Evolutionary conservation across 2,113 vertebrate genomes (phyloP).

Genomic region (zebrafish (Danio rerio)): GRCz12tu NC_133188.1:19355501-19356000

Average conservation of each 20-base stretch:
- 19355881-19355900: slow-evolving; percentile 45
- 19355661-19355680: slow-evolving; percentile 74
- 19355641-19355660: slow-evolving; percentile 70
- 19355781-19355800: slow-evolving; percentile 84
- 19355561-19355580: slow-evolving; percentile 70
- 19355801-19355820: slow-evolving; percentile 66
- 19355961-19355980: neutral
- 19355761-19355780: slow-evolving; percentile 79
- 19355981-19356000: slow-evolving; percentile 9
- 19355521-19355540: slow-evolving; percentile 52
- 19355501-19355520: slow-evolving; percentile 50
- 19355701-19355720: slow-evolving; percentile 73
- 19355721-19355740: slow-evolving; percentile 74
- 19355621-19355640: slow-evolving; percentile 78
- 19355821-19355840: slow-evolving; percentile 76
- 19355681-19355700: slow-evolving; percentile 65
- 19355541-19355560: slow-evolving; percentile 62
- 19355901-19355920: slow-evolving; percentile 41
- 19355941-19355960: slow-evolving; percentile 5
- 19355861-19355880: slow-evolving; percentile 74
- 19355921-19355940: slow-evolving; percentile 44
- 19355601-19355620: slow-evolving; percentile 81
- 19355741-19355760: slow-evolving; percentile 69
- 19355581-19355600: slow-evolving; percentile 69
- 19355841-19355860: slow-evolving; percentile 74